These are phyloP conservation scores for Notoglanidium macrostoma DNA, from an alignment of 2,797 vertebrate genomes.

Conservation along the genomic window DNA sequence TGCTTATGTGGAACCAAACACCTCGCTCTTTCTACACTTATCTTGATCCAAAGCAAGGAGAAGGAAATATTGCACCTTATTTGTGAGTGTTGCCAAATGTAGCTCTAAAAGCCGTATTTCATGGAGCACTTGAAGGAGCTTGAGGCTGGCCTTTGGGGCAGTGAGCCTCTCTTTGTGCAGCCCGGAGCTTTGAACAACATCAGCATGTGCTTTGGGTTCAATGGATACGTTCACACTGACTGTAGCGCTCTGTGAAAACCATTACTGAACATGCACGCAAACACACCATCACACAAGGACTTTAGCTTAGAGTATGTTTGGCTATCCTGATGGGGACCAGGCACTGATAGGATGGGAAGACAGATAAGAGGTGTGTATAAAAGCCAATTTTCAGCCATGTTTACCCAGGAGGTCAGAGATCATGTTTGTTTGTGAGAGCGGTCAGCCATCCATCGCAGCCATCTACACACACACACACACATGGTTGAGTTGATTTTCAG, in stretches of 20 bases:
- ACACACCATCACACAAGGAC: constrained; percentile 31
- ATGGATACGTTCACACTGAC: constrained; percentile 53
- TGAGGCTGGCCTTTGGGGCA: constrained; percentile 23
- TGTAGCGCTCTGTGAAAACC: constrained; percentile 30
- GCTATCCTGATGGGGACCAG: constrained; percentile 18
- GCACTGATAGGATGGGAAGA: constrained; percentile 17
- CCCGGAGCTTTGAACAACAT: constrained; percentile 51
- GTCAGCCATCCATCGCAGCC: constrained; percentile 46
- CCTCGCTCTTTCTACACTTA: constrained; percentile 47
- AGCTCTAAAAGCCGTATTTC: constrained; percentile 54
- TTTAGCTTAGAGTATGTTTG: constrained; percentile 36
- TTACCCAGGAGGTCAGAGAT: constrained; percentile 56
- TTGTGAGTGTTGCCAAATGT: constrained; percentile 42
- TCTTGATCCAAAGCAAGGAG: constrained; percentile 49
- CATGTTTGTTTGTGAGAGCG: constrained; percentile 52
- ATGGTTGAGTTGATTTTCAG: background rate
- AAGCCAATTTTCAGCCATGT: constrained; percentile 41
- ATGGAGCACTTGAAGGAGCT: constrained; percentile 43
- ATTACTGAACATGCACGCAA: constrained; percentile 32
- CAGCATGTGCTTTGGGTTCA: constrained; percentile 50
- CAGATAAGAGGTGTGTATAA: constrained; percentile 57
- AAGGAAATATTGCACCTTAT: constrained; percentile 48
- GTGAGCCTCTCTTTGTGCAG: constrained; percentile 22
- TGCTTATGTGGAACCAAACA: constrained; percentile 46
- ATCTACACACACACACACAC: constrained; percentile 30